Conservation (phyloP, 2,113 vertebrate genomes). For the Mellivora capensis region DNA sequence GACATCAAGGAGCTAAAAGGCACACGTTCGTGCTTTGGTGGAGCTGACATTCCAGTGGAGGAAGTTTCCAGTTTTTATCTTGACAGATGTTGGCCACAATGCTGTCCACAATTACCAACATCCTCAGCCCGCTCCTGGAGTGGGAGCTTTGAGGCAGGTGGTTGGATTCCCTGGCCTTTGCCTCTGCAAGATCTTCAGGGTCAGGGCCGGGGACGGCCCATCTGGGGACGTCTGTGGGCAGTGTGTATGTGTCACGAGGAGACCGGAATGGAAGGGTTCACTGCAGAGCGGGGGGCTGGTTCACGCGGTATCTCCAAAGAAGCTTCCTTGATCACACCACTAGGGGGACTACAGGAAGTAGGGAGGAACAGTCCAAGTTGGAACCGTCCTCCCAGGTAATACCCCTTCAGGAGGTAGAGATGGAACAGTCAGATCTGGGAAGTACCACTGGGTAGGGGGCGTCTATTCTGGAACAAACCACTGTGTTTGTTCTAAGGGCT, state of each 20-base stretch:
- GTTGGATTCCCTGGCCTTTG: background rate
- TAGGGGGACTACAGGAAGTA: background rate
- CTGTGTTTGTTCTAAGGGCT: background rate
- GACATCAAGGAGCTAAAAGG: background rate
- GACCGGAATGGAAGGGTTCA: background rate
- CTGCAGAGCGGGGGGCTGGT: background rate
- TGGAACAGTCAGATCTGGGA: background rate
- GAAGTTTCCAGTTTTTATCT: slow-evolving; percentile 19
- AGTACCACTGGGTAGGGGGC: background rate
- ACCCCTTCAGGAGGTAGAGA: background rate
- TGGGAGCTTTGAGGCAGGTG: background rate
- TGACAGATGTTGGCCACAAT: background rate
- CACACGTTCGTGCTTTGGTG: background rate
- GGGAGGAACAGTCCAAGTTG: background rate
- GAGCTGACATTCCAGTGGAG: background rate
- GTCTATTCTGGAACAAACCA: slow-evolving; percentile 16
- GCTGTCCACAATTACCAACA: background rate
- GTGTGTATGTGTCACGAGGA: background rate
- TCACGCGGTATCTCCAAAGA: background rate
- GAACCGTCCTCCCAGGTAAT: background rate
- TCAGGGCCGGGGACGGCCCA: background rate
- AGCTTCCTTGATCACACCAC: background rate
- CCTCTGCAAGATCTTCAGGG: background rate
- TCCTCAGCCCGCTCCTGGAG: background rate
- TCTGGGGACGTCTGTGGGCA: background rate